Evolutionary conservation across 2,888 invertebrate species (phyloP), one percentile per base, ranked within the genome.

Genomic region (Lasioglossum oenotherae): DNA sequence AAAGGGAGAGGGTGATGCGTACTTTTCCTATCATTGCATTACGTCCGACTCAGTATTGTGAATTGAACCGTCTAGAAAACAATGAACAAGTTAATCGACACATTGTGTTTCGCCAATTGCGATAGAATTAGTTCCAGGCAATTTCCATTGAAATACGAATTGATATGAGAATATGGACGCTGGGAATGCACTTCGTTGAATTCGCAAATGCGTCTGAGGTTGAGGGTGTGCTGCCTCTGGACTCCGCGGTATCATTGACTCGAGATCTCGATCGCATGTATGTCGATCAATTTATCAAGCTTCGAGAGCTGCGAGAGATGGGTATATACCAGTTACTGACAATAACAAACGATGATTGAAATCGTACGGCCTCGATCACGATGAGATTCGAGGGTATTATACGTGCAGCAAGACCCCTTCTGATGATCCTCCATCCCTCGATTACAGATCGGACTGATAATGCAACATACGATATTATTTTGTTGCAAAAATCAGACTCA

Each of bases 131-230:
- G 86, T 84, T 84, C 84, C 80, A 81, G 80, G 89, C 89, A 92
- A 93, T 92, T 92, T 92, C 90, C 91, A 92, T 92, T 79, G 92
- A 91, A 92, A 92, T 89, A 90, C 88, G 90, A 90, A 89, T 92
- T 84, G 92, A 92, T 92, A 91, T 88, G 80, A 84, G 86, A 81
- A 76, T 27, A 60, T 49, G 74, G 67, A 31, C 82, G 41, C 82
- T 74, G 83, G 77, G 75, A 82, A 78, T 79, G 84, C 75, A 69
- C 38, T 82, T 87, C 78, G 80, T 80, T 83, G 75, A n/a, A 60
- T 87, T 73, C 73, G 78, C 78, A 85, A 82, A 80, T 81, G 78
- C 74, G 73, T 75, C 73, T 78, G 19, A 71, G 79, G 81, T 80
- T 80, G 84, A 84, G 79, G 80, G 81, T 79, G 80, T 69, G 64